Evolutionary conservation across 2,888 invertebrate genomes (phyloP).

Genomic region (Zaprionus obscuricornis): DNA sequence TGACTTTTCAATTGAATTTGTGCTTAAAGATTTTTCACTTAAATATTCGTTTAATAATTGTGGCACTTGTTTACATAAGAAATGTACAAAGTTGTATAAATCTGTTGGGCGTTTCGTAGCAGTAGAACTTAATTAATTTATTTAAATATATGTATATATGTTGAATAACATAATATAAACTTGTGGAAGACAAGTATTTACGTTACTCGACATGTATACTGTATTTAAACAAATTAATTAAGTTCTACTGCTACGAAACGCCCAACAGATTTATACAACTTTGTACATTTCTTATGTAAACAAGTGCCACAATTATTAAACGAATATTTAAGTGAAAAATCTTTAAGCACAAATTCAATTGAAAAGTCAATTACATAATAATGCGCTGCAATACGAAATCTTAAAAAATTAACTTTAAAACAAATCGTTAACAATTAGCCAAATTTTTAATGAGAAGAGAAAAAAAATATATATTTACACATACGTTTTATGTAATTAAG

Average conservation of each 20-base stretch:
- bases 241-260: too few relatives aligned
- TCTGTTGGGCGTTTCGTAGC: too few relatives aligned
- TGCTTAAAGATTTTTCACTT: constrained; percentile 32
- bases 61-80: constrained; percentile 74
- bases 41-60: constrained; percentile 36
- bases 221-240: constrained; percentile 1
- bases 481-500: constrained; percentile 34
- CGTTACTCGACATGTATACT: too few relatives aligned
- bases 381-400: constrained; percentile 28
- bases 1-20: constrained; percentile 49
- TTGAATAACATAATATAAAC: constrained; percentile 31
- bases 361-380: constrained; percentile 61
- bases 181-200: constrained; percentile 71
- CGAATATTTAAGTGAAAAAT: constrained; percentile 22
- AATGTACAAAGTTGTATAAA: constrained; percentile 31
- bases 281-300: constrained; percentile 61
- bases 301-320: constrained; percentile 67
- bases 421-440: constrained; percentile 43
- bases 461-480: constrained; percentile 47
- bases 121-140: constrained; percentile 1
- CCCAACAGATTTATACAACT: constrained; percentile 17
- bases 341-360: constrained; percentile 41
- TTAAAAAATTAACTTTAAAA: too few relatives aligned
- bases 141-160: constrained; percentile 15
- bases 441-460: constrained; percentile 42